phyloP scores from a whole-genome alignment of 2,113 vertebrate species.

The Atlantisia rogersi region DNA sequence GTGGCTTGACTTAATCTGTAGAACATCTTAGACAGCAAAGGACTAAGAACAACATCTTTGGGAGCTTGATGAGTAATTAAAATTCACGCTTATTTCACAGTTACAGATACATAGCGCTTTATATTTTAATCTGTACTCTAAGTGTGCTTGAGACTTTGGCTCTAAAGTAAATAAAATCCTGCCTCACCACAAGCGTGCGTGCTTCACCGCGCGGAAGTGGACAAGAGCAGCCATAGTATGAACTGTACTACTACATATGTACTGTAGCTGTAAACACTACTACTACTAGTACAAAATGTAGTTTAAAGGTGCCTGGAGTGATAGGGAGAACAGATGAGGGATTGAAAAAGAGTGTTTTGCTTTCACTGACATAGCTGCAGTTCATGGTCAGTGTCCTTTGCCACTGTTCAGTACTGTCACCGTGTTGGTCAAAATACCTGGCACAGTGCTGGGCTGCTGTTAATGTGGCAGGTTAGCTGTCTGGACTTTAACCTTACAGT shows the following conservation, averaged over 20 bases:
- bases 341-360: background rate
- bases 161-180: background rate
- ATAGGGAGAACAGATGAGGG: background rate
- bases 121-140: fast-evolving
- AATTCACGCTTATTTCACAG: background rate
- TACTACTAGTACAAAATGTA: background rate
- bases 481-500: background rate
- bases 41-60: background rate
- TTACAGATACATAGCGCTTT: background rate
- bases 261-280: too few relatives aligned
- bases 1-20: background rate
- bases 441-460: background rate
- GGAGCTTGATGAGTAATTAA: background rate
- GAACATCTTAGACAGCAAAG: background rate
- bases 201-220: background rate
- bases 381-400: background rate
- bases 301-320: background rate
- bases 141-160: background rate
- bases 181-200: background rate
- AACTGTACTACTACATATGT: background rate
- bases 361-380: background rate
- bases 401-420: background rate
- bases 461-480: background rate
- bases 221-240: background rate
- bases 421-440: background rate